A percentile compares a stretch with the other conserved stretches of the same genome.
These are phyloP conservation scores for Gobius niger DNA, from an alignment of 2,113 vertebrate genomes.

Conservation along the genomic window DNA sequence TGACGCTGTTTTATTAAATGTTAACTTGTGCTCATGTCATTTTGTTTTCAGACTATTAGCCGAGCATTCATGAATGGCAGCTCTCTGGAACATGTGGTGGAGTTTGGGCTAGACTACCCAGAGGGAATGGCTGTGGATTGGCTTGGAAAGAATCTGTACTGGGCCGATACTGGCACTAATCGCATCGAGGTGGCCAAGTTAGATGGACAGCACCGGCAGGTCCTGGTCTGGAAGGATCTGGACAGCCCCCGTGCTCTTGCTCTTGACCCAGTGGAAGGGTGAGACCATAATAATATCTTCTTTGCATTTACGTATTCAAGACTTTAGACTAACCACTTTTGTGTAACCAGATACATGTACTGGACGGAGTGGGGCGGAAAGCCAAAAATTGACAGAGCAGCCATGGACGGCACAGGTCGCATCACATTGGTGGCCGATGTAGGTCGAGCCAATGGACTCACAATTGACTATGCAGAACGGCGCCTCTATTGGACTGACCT, in stretches of 20 bases:
- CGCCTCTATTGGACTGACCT: slow-evolving; percentile 96
- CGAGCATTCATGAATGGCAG: slow-evolving; percentile 98
- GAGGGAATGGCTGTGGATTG: slow-evolving; percentile 99
- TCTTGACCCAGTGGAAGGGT: slow-evolving; percentile 93
- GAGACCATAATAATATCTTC: slow-evolving; percentile 35
- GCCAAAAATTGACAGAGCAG: slow-evolving; percentile 92
- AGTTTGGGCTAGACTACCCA: slow-evolving; percentile 95
- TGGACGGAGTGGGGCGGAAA: slow-evolving; percentile 98
- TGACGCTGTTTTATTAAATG: not conserved
- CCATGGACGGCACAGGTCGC: slow-evolving; percentile 92
- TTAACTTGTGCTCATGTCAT: not conserved
- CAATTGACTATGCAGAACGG: slow-evolving; percentile 93
- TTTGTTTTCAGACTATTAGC: slow-evolving; percentile 86
- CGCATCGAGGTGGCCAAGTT: slow-evolving; percentile 94
- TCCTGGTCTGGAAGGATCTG: slow-evolving; percentile 95
- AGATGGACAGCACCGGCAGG: slow-evolving; percentile 93
- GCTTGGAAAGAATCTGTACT: slow-evolving; percentile 97
- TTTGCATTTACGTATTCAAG: not conserved
- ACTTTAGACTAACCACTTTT: not conserved
- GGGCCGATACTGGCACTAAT: slow-evolving; percentile 96
- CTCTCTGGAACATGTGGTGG: slow-evolving; percentile 90
- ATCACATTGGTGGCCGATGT: slow-evolving; percentile 90
- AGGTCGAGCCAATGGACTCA: slow-evolving; percentile 92
- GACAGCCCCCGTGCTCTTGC: slow-evolving; percentile 93
- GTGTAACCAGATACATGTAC: slow-evolving; percentile 87